Evolutionary conservation across 64 coral and sea anemone species (phyloP).

Genomic region (Cladopsammia gracilis): DNA sequence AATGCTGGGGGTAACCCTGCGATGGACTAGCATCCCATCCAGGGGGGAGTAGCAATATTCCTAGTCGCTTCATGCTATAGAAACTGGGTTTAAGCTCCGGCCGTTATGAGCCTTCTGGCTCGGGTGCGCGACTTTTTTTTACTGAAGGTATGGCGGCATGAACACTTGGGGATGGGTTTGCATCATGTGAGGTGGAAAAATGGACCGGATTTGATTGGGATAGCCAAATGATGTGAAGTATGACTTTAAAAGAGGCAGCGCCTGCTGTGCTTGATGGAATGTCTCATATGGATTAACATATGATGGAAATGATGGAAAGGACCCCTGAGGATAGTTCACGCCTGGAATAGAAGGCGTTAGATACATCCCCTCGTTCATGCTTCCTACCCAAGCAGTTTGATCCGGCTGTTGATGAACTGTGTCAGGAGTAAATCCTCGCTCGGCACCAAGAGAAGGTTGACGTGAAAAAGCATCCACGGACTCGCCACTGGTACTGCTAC

Average conservation of each 20-base stretch:
- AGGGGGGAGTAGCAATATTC: too few relatives aligned
- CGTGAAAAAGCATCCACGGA: not conserved
- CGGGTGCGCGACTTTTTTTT: too few relatives aligned
- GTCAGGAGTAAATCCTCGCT: slow-evolving; percentile 22
- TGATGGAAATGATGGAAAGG: not conserved
- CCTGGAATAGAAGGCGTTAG: not conserved
- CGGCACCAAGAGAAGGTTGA: slow-evolving; percentile 14
- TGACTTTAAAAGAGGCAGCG: not conserved
- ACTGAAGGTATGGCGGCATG: not conserved
- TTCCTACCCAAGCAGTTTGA: not conserved
- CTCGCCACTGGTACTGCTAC: slow-evolving; percentile 27
- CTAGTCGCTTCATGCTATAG: too few relatives aligned
- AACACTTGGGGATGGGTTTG: slow-evolving; percentile 2
- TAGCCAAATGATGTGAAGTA: slow-evolving; percentile 16
- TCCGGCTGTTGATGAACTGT: not conserved
- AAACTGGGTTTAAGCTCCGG: too few relatives aligned
- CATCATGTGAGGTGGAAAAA: not conserved
- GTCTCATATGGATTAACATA: not conserved
- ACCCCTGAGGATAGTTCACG: not conserved
- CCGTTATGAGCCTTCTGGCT: too few relatives aligned
- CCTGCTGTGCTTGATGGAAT: slow-evolving; percentile 9
- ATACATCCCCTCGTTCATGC: not conserved
- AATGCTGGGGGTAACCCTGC: too few relatives aligned
- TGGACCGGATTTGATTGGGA: not conserved
- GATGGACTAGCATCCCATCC: too few relatives aligned